These are phyloP conservation scores for Tachypleus tridentatus DNA, from an alignment of 1,140 invertebrate genomes.

Conservation along the genomic window DNA sequence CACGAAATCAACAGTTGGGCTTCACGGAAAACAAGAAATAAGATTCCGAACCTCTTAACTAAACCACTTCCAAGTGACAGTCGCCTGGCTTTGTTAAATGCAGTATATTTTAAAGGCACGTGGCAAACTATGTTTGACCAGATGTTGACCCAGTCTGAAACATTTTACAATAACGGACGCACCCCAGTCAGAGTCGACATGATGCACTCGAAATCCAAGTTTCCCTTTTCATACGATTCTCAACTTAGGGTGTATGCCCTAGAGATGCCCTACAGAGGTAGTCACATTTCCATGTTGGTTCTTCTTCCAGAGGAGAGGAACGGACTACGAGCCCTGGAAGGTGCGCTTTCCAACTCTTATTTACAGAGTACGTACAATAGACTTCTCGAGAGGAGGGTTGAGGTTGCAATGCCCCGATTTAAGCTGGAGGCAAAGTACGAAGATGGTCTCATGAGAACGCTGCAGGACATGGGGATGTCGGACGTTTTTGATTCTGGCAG, in stretches of 20 bases:
- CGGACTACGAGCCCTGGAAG: not conserved
- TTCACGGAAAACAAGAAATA: constrained; percentile 52
- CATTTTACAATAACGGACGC: constrained; percentile 9
- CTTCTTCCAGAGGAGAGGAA: not conserved
- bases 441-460: too few species aligned
- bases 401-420: too few species aligned
- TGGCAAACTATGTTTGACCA: constrained; percentile 59
- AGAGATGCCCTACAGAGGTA: constrained; percentile 1
- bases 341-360: not conserved
- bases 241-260: too few species aligned
- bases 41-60: constrained; percentile 52
- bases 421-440: too few species aligned
- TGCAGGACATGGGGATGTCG: too few species aligned
- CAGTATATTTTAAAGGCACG: constrained; percentile 71
- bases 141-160: constrained; percentile 35
- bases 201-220: too few species aligned
- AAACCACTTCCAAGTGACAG: constrained; percentile 38
- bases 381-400: too few species aligned
- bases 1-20: constrained; percentile 60
- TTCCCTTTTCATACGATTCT: too few species aligned
- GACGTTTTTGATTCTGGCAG: too few species aligned
- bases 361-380: too few species aligned
- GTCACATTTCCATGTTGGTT: constrained; percentile 1
- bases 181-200: not conserved
- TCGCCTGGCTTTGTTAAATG: constrained; percentile 60